These are phyloP conservation scores for Caenorhabditis sp. DNA, from an alignment of 2,888 invertebrate genomes.

Conservation along the genomic window DNA sequence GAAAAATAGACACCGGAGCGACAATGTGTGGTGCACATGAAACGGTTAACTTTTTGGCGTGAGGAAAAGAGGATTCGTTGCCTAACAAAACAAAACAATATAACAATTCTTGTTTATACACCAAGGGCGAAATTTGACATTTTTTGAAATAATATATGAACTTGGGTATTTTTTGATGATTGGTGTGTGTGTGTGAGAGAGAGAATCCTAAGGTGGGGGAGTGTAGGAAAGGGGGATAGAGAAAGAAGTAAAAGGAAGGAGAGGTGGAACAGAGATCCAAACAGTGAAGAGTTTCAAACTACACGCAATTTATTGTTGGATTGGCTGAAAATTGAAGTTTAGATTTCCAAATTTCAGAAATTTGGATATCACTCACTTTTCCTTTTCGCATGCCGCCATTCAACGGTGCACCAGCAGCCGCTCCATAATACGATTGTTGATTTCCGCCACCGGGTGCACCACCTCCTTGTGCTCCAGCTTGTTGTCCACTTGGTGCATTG, in stretches of 20 bases:
- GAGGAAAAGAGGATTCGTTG: not conserved
- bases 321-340: not conserved
- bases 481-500: not conserved
- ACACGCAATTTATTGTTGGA: not conserved
- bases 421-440: not conserved
- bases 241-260: not conserved
- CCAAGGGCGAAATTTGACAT: not conserved
- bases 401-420: not conserved
- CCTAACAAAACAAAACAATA: not conserved
- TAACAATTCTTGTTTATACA: not conserved
- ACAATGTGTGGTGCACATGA: not conserved
- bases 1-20: not conserved
- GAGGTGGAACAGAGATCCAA: not conserved
- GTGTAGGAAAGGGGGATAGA: too few species aligned
- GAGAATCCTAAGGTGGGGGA: not conserved
- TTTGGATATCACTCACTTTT: not conserved
- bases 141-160: not conserved
- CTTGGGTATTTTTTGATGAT: constrained; percentile 1
- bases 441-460: not conserved
- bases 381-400: not conserved
- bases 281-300: too few species aligned
- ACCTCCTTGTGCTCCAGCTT: not conserved
- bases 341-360: too few species aligned
- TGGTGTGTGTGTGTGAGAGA: not conserved
- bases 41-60: not conserved